These are phyloP conservation scores for Poecile montanus DNA, from an alignment of 2,797 vertebrate species.

Conservation along the genomic window DNA sequence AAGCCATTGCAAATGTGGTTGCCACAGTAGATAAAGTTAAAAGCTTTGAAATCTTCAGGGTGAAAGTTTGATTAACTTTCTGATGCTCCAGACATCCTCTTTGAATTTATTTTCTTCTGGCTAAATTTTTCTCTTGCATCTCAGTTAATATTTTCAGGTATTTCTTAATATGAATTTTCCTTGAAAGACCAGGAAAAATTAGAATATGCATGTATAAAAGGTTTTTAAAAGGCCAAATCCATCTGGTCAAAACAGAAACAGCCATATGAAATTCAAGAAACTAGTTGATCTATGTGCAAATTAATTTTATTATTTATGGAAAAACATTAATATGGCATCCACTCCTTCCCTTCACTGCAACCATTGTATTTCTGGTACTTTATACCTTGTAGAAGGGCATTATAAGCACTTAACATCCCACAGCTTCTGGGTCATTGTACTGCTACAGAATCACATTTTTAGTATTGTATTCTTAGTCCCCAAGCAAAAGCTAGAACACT, in stretches of 20 bases:
- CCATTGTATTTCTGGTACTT: background rate
- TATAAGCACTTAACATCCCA: background rate
- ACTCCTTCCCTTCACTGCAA: background rate
- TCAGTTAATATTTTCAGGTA: background rate
- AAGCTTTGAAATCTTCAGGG: slow-evolving; percentile 10
- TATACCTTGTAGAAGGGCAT: background rate
- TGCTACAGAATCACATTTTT: background rate
- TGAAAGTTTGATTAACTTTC: slow-evolving; percentile 4
- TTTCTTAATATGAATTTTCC: background rate
- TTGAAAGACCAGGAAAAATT: background rate
- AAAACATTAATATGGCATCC: background rate
- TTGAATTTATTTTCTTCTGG: background rate
- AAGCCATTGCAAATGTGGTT: background rate
- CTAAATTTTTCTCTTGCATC: background rate
- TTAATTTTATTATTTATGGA: background rate
- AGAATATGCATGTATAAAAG: background rate
- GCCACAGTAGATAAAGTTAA: background rate
- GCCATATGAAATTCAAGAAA: background rate
- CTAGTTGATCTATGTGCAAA: background rate
- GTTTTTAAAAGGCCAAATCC: background rate
- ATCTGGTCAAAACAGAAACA: background rate
- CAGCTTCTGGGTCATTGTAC: background rate
- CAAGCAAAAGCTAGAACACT: background rate
- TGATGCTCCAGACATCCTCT: background rate
- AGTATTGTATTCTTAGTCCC: background rate